These are phyloP conservation scores for Piscicola geometra DNA, from an alignment of 2,888 invertebrate species.

Conservation along the genomic window DNA sequence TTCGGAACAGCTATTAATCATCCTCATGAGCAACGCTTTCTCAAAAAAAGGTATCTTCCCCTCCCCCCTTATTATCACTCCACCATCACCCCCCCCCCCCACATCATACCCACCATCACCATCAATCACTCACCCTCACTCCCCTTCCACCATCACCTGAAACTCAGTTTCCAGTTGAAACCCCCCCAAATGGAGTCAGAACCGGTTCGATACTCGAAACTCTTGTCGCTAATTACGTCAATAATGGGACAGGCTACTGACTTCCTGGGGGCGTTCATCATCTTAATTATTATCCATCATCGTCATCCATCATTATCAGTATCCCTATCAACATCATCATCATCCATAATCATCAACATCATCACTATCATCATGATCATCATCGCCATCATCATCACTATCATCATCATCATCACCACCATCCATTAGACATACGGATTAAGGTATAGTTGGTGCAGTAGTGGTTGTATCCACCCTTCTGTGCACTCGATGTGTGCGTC, in stretches of 20 bases:
- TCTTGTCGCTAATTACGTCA: slow-evolving; percentile 55
- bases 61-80: background rate
- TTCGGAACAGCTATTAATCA: too few species aligned
- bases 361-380: background rate
- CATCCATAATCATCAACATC: too few species aligned
- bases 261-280: slow-evolving; percentile 56
- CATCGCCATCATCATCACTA: too few species aligned
- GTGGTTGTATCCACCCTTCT: slow-evolving; percentile 21
- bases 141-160: background rate
- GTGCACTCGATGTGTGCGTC: slow-evolving; percentile 32
- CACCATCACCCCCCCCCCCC: slow-evolving; percentile 64
- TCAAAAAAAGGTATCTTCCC: too few species aligned
- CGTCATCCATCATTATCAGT: too few species aligned
- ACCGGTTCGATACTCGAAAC: slow-evolving; percentile 65
- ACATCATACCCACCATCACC: background rate
- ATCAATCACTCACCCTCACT: background rate
- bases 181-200: slow-evolving; percentile 99
- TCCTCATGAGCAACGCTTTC: too few species aligned
- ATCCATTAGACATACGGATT: background rate
- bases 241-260: slow-evolving; percentile 61
- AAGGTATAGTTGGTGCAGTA: slow-evolving; percentile 11
- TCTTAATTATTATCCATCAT: background rate
- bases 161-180: slow-evolving; percentile 96
- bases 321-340: too few species aligned
- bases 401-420: too few species aligned